Percentiles rank a stretch among this genome's conserved stretches.
Evolutionary conservation across 2,888 invertebrate species (phyloP).

Genomic region (Tridacna gigas): DNA sequence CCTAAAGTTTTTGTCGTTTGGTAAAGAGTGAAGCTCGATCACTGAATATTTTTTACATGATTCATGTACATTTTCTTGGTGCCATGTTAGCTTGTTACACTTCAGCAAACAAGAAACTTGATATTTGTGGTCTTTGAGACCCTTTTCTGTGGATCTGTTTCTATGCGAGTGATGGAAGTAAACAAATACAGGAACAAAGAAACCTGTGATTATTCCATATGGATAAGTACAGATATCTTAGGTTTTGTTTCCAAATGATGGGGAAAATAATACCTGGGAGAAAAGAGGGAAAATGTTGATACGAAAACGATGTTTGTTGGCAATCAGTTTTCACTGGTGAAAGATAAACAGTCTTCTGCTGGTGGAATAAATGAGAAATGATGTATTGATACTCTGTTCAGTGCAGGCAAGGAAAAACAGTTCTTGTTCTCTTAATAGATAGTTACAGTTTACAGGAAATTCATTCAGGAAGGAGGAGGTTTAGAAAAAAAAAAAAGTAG

Average conservation of each 20-base stretch:
- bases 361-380: constrained; percentile 26
- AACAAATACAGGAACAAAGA: neutral
- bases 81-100: neutral
- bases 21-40: no score
- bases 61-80: neutral
- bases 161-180: neutral
- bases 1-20: no score
- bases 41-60: neutral
- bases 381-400: constrained; percentile 26
- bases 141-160: neutral
- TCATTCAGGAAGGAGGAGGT: constrained; percentile 28
- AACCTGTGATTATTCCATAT: neutral
- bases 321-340: constrained; percentile 28
- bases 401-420: constrained; percentile 5
- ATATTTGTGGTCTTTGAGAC: neutral
- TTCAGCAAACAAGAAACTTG: neutral
- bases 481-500: neutral
- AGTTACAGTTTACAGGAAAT: constrained; percentile 2
- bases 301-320: constrained; percentile 18
- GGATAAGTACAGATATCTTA: neutral
- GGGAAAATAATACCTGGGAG: neutral
- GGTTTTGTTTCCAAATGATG: neutral
- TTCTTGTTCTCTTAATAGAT: constrained; percentile 22
- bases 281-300: constrained; percentile 11
- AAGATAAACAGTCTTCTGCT: constrained; percentile 24